A percentile compares a stretch with the other conserved stretches of the same genome.
These are phyloP conservation scores for Trichogramma pretiosum DNA, from an alignment of 1,140 invertebrate species.

Conservation along the genomic window DNA sequence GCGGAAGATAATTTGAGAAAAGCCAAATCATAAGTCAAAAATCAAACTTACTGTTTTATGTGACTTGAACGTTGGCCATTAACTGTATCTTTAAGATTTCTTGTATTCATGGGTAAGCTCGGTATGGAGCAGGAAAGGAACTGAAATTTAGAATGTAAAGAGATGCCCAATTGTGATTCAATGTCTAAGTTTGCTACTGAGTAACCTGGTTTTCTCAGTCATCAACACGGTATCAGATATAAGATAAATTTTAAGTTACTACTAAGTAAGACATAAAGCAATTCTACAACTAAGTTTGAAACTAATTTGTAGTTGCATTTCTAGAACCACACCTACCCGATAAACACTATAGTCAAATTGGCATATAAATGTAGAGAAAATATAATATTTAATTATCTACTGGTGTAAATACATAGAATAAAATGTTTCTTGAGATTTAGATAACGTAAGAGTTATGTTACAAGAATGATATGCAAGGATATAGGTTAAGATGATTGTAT, in stretches of 20 bases:
- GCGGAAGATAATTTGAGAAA: too few species aligned
- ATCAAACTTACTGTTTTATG: slow-evolving; percentile 38
- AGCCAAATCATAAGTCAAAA: too few species aligned
- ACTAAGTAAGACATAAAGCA: slow-evolving; percentile 10
- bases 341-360: slow-evolving; percentile 15
- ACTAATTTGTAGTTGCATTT: too few species aligned
- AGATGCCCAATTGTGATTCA: slow-evolving; percentile 30
- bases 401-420: too few species aligned
- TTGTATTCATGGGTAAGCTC: slow-evolving; percentile 40
- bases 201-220: too few species aligned
- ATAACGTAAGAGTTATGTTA: neutral
- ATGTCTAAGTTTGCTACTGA: slow-evolving; percentile 2
- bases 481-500: slow-evolving; percentile 1
- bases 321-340: slow-evolving; percentile 21
- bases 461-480: slow-evolving; percentile 2
- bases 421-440: too few species aligned
- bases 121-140: slow-evolving; percentile 36
- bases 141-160: slow-evolving; percentile 41
- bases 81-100: slow-evolving; percentile 36
- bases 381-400: too few species aligned
- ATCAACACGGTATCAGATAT: slow-evolving; percentile 1
- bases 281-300: slow-evolving; percentile 14
- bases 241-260: slow-evolving; percentile 2
- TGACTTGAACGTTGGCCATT: slow-evolving; percentile 34
- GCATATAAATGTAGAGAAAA: too few species aligned